These are phyloP conservation scores for Drosophila trichaetosa DNA, from an alignment of 2,888 invertebrate species.

Conservation along the genomic window DNA sequence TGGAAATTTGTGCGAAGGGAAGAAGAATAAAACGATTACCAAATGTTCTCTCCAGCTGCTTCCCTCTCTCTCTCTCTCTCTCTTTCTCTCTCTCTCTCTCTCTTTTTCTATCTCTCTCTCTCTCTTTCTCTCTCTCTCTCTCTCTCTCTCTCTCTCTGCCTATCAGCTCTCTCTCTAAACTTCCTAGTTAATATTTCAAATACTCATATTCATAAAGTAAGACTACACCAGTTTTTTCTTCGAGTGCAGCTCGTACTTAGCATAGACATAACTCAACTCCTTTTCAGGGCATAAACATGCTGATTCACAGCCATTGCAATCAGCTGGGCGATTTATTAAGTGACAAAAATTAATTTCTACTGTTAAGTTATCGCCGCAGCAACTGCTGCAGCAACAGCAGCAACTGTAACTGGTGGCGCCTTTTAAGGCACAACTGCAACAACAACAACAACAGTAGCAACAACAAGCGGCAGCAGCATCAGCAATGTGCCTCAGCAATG, in stretches of 20 bases:
- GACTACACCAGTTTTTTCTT: background rate
- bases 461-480: conserved; percentile 25
- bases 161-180: background rate
- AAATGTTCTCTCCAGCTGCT: background rate
- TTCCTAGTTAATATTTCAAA: background rate
- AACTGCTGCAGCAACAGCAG: conserved; percentile 31
- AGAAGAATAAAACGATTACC: background rate
- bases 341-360: conserved; percentile 85
- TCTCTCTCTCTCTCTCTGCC: background rate
- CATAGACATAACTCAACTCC: conserved; percentile 28
- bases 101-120: background rate
- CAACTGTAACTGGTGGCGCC: conserved; percentile 59
- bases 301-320: conserved; percentile 23
- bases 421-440: conserved; percentile 64
- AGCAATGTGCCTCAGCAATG: conserved; percentile 36
- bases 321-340: conserved; percentile 80
- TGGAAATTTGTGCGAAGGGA: background rate
- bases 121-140: background rate
- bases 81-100: background rate
- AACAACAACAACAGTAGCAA: conserved; percentile 38
- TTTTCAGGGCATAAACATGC: conserved; percentile 16
- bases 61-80: background rate
- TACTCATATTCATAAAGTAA: background rate
- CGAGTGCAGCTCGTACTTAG: background rate
- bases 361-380: conserved; percentile 76